Conservation (phyloP, 2,113 vertebrate species). For the Lycaon pictus region DNA sequence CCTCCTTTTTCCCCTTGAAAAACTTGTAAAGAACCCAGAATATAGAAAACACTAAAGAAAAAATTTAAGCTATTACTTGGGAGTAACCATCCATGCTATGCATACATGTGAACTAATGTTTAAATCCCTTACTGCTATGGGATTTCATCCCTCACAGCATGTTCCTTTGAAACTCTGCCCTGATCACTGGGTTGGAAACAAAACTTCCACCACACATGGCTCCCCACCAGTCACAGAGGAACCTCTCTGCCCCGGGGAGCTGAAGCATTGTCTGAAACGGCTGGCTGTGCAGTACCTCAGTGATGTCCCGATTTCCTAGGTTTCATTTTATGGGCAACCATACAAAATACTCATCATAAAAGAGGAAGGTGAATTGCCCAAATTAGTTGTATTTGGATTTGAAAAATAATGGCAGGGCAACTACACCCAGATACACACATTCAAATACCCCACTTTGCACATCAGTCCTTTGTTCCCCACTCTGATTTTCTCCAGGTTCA, state of each 20-base stretch:
- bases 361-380: not conserved
- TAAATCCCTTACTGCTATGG: not conserved
- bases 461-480: not conserved
- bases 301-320: not conserved
- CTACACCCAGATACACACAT: too few species aligned
- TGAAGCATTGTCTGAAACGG: not conserved
- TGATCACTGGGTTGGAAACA: not conserved
- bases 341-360: not conserved
- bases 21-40: not conserved
- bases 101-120: not conserved
- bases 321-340: not conserved
- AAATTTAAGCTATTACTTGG: not conserved
- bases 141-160: not conserved
- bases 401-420: not conserved
- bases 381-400: not conserved
- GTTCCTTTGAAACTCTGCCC: slow-evolving; percentile 1
- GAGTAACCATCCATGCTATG: not conserved
- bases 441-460: not conserved
- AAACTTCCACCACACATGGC: not conserved
- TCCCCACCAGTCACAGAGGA: not conserved
- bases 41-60: not conserved
- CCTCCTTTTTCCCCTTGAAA: not conserved
- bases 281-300: not conserved
- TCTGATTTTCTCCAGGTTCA: not conserved
- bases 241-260: not conserved